These are phyloP conservation scores for Pipistrellus kuhlii DNA, from an alignment of 2,797 vertebrate species.

Conservation along the genomic window DNA sequence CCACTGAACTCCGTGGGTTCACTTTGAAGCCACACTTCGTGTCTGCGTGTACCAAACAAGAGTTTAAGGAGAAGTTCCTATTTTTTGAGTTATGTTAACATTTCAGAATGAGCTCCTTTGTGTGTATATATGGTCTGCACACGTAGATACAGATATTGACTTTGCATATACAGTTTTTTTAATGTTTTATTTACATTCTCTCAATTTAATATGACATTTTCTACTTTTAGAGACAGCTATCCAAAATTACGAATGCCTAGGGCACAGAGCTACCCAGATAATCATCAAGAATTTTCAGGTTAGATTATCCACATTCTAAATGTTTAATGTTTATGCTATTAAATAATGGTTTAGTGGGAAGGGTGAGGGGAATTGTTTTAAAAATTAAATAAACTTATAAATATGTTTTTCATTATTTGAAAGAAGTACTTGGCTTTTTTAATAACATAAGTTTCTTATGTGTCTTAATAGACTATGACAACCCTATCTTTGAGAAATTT, in stretches of 20 bases:
- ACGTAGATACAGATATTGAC: not conserved
- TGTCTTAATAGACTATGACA: conserved; percentile 92
- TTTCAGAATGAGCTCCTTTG: conserved; percentile 36
- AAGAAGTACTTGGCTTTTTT: conserved; percentile 27
- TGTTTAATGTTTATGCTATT: conserved; percentile 53
- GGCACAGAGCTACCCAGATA: conserved; percentile 99
- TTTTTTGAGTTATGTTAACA: conserved; percentile 39
- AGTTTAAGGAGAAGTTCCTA: conserved; percentile 32
- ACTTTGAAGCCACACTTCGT: conserved; percentile 32
- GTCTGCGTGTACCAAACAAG: not conserved
- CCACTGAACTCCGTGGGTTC: not conserved
- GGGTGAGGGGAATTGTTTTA: not conserved
- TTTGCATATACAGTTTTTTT: not conserved
- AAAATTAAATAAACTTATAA: conserved; percentile 34
- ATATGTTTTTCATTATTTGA: conserved; percentile 26
- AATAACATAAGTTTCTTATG: conserved; percentile 46
- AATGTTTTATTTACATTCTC: conserved; percentile 41
- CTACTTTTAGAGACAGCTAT: conserved; percentile 92
- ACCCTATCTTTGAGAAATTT: conserved; percentile 97
- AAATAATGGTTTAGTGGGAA: conserved; percentile 48
- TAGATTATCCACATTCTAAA: conserved; percentile 66
- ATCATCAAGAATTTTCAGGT: conserved; percentile 99
- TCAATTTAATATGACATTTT: conserved; percentile 77
- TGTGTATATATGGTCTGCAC: not conserved
- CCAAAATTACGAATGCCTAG: conserved; percentile 98